Percentiles rank a stretch among this genome's conserved stretches.
These are phyloP conservation scores for Dynastes tityus DNA, from an alignment of 2,888 invertebrate genomes.

Conservation along the genomic window DNA sequence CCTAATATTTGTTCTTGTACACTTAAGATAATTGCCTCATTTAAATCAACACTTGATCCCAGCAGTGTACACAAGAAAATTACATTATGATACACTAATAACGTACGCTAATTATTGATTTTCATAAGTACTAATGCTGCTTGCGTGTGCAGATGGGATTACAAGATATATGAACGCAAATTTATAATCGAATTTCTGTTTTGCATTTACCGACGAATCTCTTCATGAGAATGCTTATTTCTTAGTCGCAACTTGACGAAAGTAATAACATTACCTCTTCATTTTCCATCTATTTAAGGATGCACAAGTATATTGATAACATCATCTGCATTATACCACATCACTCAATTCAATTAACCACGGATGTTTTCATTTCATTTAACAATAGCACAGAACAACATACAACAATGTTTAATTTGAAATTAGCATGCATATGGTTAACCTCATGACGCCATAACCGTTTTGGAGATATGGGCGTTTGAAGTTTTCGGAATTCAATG, in stretches of 20 bases:
- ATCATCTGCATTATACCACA: no score
- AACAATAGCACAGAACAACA: no score
- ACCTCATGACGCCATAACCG: no score
- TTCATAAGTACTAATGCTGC: constrained; percentile 56
- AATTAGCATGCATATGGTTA: no score
- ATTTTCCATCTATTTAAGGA: no score
- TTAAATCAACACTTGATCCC: constrained; percentile 58
- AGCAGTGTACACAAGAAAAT: constrained; percentile 59
- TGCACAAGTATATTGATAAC: no score
- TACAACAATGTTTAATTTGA: no score
- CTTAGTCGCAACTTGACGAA: background rate
- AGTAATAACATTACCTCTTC: no score
- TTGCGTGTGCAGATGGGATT: constrained; percentile 55
- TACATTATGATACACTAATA: constrained; percentile 60
- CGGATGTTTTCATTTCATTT: no score
- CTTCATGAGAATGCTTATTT: background rate
- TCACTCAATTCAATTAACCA: no score
- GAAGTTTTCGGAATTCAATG: no score
- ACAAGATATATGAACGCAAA: constrained; percentile 12
- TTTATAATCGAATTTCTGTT: background rate
- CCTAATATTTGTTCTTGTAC: constrained; percentile 52
- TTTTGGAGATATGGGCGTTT: no score
- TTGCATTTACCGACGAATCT: background rate
- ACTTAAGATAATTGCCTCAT: constrained; percentile 57
- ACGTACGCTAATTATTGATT: constrained; percentile 57